Evolutionary conservation across 2,888 invertebrate species (phyloP), one percentile per base, ranked within the genome.

Genomic region (Ectropis crepuscularia): DNA sequence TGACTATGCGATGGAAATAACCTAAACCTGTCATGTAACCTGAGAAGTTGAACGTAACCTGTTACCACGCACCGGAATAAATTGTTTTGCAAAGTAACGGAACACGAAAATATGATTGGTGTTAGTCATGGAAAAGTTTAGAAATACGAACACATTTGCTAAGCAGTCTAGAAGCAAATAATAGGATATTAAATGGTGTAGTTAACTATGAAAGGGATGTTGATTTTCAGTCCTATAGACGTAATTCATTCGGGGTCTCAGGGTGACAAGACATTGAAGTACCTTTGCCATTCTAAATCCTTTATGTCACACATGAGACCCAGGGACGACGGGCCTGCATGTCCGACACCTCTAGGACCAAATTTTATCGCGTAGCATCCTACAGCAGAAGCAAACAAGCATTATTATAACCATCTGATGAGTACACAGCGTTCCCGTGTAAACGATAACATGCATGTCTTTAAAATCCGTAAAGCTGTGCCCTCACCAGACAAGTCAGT

Each of bases 291-390:
- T 86, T 95, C 95, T 83, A 89, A 83, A 93, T 97, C 96, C 94
- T 93, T 95, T 93, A 96, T 95, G 94, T 97, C 97, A 93, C 96
- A 96, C 95, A 96, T 96, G 87, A 97, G 95, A 85, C 96, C 97
- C 87, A 96, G 94, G 89, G 96, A 95, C 79, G 95, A 95, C 88
- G 98, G 97, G 86, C 97, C 97, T 81, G 97, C 97, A 92, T 97
- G 98, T 85, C 98, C 98, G 93, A 98, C 96, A 87, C 97, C 97
- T 93, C 98, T 96, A 80, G 98, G 98, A 80, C 98, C 98, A 94
- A 96, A 98, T 94, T 96, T 97, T 94, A 97, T 97, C 87, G 98
- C 97, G 95, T 99, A 98, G 95, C 98, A 99, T 94, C 97, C 97
- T 97, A 90, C 85, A 89, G 89, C 89, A 88, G 86, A 90, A 89